Conservation (phyloP, 2,888 invertebrate species). For the Tethea ocularis region DNA sequence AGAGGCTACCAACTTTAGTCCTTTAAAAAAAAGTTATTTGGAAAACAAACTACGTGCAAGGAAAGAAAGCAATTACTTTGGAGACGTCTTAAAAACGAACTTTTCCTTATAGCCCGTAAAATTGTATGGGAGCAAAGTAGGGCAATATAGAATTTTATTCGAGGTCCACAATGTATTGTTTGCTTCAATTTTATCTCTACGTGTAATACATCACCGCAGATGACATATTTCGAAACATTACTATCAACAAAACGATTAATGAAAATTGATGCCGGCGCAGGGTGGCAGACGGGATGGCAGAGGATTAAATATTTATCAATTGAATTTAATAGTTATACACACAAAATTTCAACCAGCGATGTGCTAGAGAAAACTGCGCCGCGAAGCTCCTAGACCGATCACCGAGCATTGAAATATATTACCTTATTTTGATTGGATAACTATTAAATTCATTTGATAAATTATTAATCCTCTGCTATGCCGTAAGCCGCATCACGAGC, state of each 20-base stretch:
- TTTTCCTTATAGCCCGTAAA: neutral
- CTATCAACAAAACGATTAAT: neutral
- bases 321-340: no score
- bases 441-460: no score
- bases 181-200: neutral
- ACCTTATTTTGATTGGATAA: no score
- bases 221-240: neutral
- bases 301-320: no score
- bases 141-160: neutral
- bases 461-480: no score
- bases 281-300: no score
- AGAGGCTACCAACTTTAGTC: no score
- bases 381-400: no score
- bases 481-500: neutral
- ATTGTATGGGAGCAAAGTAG: neutral
- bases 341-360: no score
- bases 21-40: neutral
- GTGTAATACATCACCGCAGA: neutral
- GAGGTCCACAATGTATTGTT: neutral
- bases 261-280: neutral
- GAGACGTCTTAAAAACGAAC: neutral
- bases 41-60: neutral
- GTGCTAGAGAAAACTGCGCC: no score
- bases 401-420: no score
- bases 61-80: slow-evolving; percentile 1